Evolutionary conservation across 2,888 invertebrate species (phyloP), one percentile per base, ranked within the genome.

Genomic region (Acholoe squamosa): DNA sequence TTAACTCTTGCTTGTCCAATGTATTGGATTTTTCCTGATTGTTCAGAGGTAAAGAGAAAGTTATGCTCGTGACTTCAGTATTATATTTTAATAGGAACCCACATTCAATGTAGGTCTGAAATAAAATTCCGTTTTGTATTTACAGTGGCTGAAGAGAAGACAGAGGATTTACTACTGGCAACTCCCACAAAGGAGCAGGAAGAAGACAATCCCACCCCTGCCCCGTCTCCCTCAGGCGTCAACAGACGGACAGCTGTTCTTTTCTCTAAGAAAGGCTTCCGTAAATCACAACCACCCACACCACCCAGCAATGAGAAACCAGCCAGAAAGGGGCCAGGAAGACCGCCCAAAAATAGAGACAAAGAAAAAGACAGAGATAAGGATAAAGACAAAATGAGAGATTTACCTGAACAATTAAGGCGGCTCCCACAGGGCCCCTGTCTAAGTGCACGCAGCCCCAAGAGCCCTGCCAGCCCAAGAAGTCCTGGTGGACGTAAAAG

Each of bases 191-290:
- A 90, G 86, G 61, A 90, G 33, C 43, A 71, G 76, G 90, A 90
- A 5, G 90, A 90, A 51, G 34, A 56, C 22, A 86, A 54, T 28
- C 84, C 84, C 31, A 90, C 71, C 22, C 71, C 91, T 34, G 25
- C 91, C 43, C 89, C 94, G 33, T 96, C 97, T 0, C 96, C 97
- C 0, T 96, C 96, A 3, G 97, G 97, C 16, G 97, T 97, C 12
- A 97, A 97, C 94, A 96, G 97, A 51, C 95, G 98, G 94, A 98
- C 97, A 33, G 97, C 98, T n/a, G 98, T 98, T 43, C 96, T 98
- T 52, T 97, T 98, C 93, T 97, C 97, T 16, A 96, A 97, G 86
- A 92, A 92, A 56, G 84, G 77, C 90, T 89, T 51, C 86, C 52
- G 76, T 31, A 71, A 90, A 34, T 52, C 89, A 7, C 71, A 71